Conservation (phyloP, 2,797 vertebrate genomes). For the Champsocephalus esox region DNA sequence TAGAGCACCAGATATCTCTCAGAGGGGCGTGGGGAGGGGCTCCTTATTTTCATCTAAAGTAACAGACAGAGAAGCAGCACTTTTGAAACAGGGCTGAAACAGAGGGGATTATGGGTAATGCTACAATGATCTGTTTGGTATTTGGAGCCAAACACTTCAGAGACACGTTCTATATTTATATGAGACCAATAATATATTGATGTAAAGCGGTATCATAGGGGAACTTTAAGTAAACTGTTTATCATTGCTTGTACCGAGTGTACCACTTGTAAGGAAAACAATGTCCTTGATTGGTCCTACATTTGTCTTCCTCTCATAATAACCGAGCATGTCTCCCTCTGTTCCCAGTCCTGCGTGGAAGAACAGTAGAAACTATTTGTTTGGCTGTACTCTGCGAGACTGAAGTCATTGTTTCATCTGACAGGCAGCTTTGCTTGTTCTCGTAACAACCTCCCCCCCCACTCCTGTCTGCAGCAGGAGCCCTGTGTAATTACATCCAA, state of each 20-base stretch:
- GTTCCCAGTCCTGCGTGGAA: constrained; percentile 11
- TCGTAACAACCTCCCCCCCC: constrained; percentile 36
- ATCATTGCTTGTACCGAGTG: neutral
- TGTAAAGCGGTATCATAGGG: too few relatives aligned
- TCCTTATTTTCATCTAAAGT: too few relatives aligned
- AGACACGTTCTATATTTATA: too few relatives aligned
- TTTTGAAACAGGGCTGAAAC: too few relatives aligned
- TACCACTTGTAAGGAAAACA: neutral
- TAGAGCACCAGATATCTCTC: too few relatives aligned
- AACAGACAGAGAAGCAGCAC: too few relatives aligned
- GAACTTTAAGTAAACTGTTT: neutral
- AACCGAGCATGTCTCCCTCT: constrained; percentile 17
- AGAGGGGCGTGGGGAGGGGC: too few relatives aligned
- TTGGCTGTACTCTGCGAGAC: constrained; percentile 40
- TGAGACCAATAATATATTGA: too few relatives aligned
- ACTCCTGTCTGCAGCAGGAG: constrained; percentile 67
- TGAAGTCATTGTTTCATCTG: constrained; percentile 67
- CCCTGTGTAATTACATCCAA: constrained; percentile 78
- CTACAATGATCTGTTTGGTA: too few relatives aligned
- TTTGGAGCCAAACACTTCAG: too few relatives aligned
- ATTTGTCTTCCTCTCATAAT: constrained; percentile 27
- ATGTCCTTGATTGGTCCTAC: constrained; percentile 19
- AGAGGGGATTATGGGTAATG: too few relatives aligned
- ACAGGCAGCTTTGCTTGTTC: constrained; percentile 64
- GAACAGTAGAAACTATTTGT: constrained; percentile 50